Evolutionary conservation across 2,888 invertebrate genomes (phyloP), one percentile per base, ranked within the genome.

Genomic region (Netelia melanura): DNA sequence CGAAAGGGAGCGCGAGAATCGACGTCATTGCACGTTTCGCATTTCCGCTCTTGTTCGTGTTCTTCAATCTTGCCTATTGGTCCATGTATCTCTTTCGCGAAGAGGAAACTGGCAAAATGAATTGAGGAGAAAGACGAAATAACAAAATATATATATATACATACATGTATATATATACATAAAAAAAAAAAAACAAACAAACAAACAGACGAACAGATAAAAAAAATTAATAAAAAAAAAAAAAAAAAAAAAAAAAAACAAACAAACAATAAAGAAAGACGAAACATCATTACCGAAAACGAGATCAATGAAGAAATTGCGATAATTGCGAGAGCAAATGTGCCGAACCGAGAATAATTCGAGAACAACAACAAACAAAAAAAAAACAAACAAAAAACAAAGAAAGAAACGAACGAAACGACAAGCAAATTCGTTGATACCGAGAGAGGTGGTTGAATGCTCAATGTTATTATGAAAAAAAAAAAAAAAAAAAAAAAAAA

Each of bases 11-110:
- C 85, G 93, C 93, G 97, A 97, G 92, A 96, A 99, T 99, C 94
- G 98, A 99, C 95, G 98, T 98, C 95, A 98, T 99, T 94, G 98
- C 98, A 84, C 96, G 98, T 94, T 98, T 98, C 95, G 98, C 97
- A 91, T 98, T 98, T 95, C 98, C 98, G 88, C 96, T 98, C 94
- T 98, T 98, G 90, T 98, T 98, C 95, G 98, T 98, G 89, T 95
- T 98, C 92, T 98, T 98, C 96, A 98, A 98, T 95, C 95, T 98
- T 94, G 97, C 98, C 94, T 98, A 98, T 95, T 98, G 98, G 98
- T 96, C 97, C 89, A 97, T 97, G 89, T 98, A 98, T 95, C 95
- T 98, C 90, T 97, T 97, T 95, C 96, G 97, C 90, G 96, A 97
- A 92, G 97, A 97, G 93, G 96, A 91, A n/a, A 70, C 95, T 97